Conservation (phyloP, 2,797 vertebrate species). For the Heteromormyrus szaboi region DNA sequence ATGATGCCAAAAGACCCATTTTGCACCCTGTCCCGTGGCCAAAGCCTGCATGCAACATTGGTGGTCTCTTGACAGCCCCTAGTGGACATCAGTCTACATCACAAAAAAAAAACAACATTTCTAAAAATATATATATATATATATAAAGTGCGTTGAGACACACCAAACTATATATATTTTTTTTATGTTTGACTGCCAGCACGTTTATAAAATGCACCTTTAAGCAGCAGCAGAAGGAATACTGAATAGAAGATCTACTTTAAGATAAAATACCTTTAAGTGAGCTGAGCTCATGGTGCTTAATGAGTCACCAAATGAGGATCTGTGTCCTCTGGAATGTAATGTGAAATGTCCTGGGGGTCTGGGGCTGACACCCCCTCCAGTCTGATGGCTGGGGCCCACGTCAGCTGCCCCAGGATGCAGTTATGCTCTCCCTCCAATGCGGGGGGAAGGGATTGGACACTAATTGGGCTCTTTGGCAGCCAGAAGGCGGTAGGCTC, state of each 20-base stretch:
- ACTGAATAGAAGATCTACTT: not conserved
- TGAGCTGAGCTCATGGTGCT: not conserved
- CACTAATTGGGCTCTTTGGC: constrained; percentile 13
- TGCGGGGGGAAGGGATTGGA: not conserved
- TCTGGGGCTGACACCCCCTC: not conserved
- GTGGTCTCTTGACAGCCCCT: constrained; percentile 19
- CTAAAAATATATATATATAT: not conserved
- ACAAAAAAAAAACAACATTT: constrained; percentile 18
- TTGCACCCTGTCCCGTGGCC: not conserved
- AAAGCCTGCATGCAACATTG: not conserved
- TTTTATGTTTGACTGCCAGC: not conserved
- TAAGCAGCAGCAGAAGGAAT: not conserved
- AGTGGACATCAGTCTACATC: constrained; percentile 15
- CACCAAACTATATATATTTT: not conserved
- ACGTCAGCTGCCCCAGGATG: not conserved
- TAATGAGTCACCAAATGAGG: not conserved
- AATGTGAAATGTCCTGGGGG: not conserved
- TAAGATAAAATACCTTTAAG: not conserved
- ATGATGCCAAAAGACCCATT: not conserved
- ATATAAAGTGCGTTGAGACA: not conserved
- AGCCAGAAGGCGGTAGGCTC: not conserved
- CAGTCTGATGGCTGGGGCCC: not conserved
- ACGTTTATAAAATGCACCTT: not conserved
- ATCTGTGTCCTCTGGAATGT: not conserved
- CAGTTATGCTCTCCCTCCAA: not conserved